A percentile compares a stretch with the other conserved stretches of the same genome.
phyloP scores from a whole-genome alignment of 2,797 vertebrate genomes.

The Tenualosa thibaudeaui region DNA sequence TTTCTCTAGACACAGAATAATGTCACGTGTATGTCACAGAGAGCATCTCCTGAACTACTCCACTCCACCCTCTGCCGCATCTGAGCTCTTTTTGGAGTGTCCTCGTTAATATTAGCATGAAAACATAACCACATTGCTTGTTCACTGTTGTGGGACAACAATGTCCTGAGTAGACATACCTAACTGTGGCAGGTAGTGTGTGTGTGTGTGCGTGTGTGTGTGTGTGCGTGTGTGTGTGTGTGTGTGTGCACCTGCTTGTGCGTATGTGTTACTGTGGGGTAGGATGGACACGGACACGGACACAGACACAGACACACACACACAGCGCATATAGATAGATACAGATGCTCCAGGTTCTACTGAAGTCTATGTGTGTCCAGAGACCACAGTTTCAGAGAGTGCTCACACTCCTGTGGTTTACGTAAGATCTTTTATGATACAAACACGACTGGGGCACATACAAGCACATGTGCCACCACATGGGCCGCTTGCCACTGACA shows the following conservation, averaged over 20 bases:
- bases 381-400: neutral
- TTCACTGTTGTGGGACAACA: neutral
- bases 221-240: slow-evolving; percentile 15
- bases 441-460: neutral
- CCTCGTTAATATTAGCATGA: neutral
- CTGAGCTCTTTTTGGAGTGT: neutral
- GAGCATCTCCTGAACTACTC: neutral
- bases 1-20: no score
- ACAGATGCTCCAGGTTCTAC: no score
- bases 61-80: no score
- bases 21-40: neutral
- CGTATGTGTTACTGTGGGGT: neutral
- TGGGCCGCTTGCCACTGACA: neutral
- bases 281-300: neutral
- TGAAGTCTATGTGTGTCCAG: neutral
- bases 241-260: neutral
- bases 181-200: neutral
- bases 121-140: neutral
- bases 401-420: neutral
- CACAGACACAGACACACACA: slow-evolving; percentile 1
- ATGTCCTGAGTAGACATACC: neutral
- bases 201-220: neutral
- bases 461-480: neutral
- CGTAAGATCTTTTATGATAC: neutral
- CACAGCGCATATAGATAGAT: neutral